A percentile compares a stretch with the other conserved stretches of the same genome.
These are phyloP conservation scores for Dermatemys mawii DNA, from an alignment of 2,113 vertebrate species.

Conservation along the genomic window DNA sequence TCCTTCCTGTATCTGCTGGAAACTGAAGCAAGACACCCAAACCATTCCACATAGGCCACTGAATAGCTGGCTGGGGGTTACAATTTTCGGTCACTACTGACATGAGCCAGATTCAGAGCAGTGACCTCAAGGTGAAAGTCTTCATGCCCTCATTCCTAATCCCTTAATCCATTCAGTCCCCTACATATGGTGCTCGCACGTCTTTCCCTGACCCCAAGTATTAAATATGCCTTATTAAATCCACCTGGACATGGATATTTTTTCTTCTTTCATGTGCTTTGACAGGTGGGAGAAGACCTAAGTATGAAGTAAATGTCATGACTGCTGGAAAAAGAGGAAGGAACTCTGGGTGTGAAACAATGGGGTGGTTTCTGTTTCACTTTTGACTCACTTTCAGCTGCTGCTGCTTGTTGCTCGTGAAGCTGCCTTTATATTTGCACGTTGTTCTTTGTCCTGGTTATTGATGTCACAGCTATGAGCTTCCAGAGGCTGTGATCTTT, in stretches of 20 bases:
- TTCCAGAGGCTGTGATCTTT: not conserved
- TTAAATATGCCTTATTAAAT: slow-evolving; percentile 50
- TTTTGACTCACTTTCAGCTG: not conserved
- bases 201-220: slow-evolving; percentile 41
- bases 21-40: slow-evolving; percentile 14
- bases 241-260: slow-evolving; percentile 28
- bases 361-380: not conserved
- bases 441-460: not conserved
- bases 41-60: not conserved
- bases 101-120: slow-evolving; percentile 37
- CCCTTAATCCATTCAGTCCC: slow-evolving; percentile 40
- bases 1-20: not conserved
- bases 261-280: not conserved
- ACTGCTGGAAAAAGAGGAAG: slow-evolving; percentile 22
- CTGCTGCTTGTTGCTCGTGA: not conserved
- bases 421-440: slow-evolving; percentile 15
- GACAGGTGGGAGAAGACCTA: slow-evolving; percentile 26
- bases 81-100: not conserved
- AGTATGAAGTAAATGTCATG: slow-evolving; percentile 33
- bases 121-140: slow-evolving; percentile 44
- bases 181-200: not conserved
- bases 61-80: slow-evolving; percentile 1
- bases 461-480: not conserved
- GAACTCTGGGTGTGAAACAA: not conserved
- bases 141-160: slow-evolving; percentile 43